phyloP scores from a whole-genome alignment of 2,113 vertebrate species.

The Pardalotus punctatus region DNA sequence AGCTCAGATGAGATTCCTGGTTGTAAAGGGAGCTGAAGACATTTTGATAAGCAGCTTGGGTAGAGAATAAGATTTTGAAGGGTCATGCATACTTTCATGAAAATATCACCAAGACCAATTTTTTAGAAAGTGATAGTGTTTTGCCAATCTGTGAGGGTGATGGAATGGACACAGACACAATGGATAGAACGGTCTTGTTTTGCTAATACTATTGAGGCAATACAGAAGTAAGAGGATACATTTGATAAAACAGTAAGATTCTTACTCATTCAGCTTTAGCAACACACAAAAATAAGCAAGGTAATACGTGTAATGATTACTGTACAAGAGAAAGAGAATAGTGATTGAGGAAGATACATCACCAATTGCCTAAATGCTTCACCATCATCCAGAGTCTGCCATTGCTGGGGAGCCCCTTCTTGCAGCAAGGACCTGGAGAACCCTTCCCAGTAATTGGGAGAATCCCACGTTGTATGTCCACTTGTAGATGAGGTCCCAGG shows the following conservation, averaged over 20 bases:
- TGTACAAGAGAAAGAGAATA: neutral
- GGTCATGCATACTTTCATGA: neutral
- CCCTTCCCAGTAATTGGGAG: neutral
- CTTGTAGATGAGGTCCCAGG: neutral
- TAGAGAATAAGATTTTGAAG: neutral
- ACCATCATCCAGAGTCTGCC: neutral
- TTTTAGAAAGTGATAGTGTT: neutral
- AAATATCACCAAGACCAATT: neutral
- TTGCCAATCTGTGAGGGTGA: rapidly evolving
- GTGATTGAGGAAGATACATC: neutral
- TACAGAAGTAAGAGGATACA: neutral
- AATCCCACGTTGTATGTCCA: rapidly evolving
- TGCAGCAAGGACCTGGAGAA: neutral
- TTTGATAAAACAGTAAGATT: neutral
- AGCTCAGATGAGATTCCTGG: neutral
- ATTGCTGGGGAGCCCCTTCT: neutral
- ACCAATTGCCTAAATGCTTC: neutral
- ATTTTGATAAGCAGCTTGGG: neutral
- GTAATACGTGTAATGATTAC: neutral
- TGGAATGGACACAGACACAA: neutral
- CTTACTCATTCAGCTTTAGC: neutral
- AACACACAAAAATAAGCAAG: neutral
- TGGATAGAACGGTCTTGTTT: neutral
- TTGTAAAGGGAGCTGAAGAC: neutral
- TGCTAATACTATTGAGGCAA: neutral